A percentile compares a stretch with the other conserved stretches of the same genome.
These are phyloP conservation scores for Holcopasites calliopsidis DNA, from an alignment of 1,140 invertebrate genomes.

Conservation along the genomic window DNA sequence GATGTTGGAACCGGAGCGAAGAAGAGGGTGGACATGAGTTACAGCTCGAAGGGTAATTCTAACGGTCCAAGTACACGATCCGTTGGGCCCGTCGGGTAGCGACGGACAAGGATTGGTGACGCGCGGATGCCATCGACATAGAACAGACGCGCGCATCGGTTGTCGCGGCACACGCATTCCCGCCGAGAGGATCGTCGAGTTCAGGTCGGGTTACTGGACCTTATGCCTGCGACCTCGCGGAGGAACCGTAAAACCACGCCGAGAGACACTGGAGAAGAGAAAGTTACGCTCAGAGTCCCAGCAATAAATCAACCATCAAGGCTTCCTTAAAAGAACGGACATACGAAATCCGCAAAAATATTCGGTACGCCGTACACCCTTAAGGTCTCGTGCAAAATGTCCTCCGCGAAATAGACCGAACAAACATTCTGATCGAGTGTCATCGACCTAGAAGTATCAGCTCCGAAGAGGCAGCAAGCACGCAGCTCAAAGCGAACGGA, in stretches of 20 bases:
- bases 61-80: neutral
- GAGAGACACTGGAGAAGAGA: too few species aligned
- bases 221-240: neutral
- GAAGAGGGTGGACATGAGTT: slow-evolving; percentile 19
- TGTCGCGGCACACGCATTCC: slow-evolving; percentile 18
- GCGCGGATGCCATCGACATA: slow-evolving; percentile 33
- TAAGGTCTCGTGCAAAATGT: too few species aligned
- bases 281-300: too few species aligned
- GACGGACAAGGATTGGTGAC: slow-evolving; percentile 27
- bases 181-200: slow-evolving; percentile 9
- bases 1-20: slow-evolving; percentile 17
- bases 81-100: slow-evolving; percentile 14
- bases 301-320: too few species aligned
- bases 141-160: slow-evolving; percentile 27
- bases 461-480: slow-evolving; percentile 8
- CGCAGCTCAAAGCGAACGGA: slow-evolving; percentile 29
- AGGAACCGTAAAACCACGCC: neutral
- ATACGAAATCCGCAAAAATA: too few species aligned
- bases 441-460: slow-evolving; percentile 26
- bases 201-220: slow-evolving; percentile 11
- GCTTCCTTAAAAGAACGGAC: too few species aligned
- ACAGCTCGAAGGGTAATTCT: slow-evolving; percentile 8
- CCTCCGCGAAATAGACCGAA: neutral
- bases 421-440: slow-evolving; percentile 2
- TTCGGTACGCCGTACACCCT: too few species aligned